Percentiles rank a stretch among this genome's conserved stretches.
Conservation (phyloP, 2,113 vertebrate species). For the Nycticebus coucang region DNA sequence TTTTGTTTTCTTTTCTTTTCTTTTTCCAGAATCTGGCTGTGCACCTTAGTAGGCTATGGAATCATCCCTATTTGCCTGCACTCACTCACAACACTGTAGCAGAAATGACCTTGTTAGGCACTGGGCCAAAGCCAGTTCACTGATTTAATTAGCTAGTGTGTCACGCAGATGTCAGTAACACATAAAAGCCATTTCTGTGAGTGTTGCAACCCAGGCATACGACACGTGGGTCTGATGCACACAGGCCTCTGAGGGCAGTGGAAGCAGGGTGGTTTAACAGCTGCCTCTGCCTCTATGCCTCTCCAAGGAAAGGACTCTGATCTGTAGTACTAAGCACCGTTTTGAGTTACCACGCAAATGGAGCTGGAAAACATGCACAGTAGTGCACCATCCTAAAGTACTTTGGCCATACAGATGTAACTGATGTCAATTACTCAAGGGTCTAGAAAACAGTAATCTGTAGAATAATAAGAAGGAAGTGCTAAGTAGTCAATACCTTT, state of each 20-base stretch:
- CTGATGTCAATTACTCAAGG: no score
- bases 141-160: neutral
- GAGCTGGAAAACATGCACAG: no score
- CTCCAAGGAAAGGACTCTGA: no score
- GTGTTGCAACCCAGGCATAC: neutral
- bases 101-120: accelerated
- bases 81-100: no score
- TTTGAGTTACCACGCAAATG: no score
- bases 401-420: no score
- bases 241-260: neutral
- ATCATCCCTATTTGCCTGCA: accelerated
- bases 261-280: neutral
- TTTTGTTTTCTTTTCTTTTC: no score
- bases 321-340: no score
- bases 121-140: neutral
- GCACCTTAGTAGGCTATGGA: neutral
- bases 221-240: neutral
- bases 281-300: neutral
- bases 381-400: no score
- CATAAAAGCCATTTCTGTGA: neutral
- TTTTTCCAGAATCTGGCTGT: neutral
- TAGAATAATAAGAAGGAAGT: neutral
- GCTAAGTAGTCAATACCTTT: neutral
- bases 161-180: neutral
- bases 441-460: no score